Evolutionary conservation across 2,797 vertebrate species (phyloP), one percentile per base, ranked within the genome.

Genomic region (Cyclura pinguis): DNA sequence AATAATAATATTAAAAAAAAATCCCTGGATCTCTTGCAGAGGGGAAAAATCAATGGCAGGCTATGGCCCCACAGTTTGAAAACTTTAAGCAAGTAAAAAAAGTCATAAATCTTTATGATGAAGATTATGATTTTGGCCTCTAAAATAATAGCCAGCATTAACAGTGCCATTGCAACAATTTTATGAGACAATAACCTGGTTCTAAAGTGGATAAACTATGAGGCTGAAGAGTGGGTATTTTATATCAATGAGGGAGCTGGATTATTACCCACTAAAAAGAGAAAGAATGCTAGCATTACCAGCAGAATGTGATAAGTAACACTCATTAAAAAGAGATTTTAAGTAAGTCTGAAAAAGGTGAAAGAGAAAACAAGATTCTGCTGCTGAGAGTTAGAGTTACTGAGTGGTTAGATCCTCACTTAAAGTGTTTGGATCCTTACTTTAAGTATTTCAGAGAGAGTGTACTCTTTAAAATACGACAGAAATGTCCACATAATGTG

Each of bases 81-180:
- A 97, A 96, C 93, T 95, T 95, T 93, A 95, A 92, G 84, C 94
- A 91, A 94, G 95, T 95, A 95, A 95, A 95, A 93, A 91, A 93
- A 93, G 77, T 95, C 93, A 93, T 97, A 94, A 95, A 94, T 95
- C 95, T 97, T 97, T 95, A 94, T 90, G 91, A 93, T 90, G 92
- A 93, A 97, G 87, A 91, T 92, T 89, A 94, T 89, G 62, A 82
- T 86, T 93, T 87, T 92, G 72, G 87, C 92, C 91, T 95, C 94
- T 94, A 89, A 95, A 96, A 93, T 95, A 95, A 96, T 89, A 95
- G 86, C 88, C 76, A 95, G 55, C 93, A 95, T 96, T 97, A 96
- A 96, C 90, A 92, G 93, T 83, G 27, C 93, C 89, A 85, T 29
- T 81, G 93, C 93, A 93, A 93, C 93, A 86, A 77, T 95, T 95